phyloP scores from a whole-genome alignment of 2,888 invertebrate genomes.

The Buathra laborator region DNA sequence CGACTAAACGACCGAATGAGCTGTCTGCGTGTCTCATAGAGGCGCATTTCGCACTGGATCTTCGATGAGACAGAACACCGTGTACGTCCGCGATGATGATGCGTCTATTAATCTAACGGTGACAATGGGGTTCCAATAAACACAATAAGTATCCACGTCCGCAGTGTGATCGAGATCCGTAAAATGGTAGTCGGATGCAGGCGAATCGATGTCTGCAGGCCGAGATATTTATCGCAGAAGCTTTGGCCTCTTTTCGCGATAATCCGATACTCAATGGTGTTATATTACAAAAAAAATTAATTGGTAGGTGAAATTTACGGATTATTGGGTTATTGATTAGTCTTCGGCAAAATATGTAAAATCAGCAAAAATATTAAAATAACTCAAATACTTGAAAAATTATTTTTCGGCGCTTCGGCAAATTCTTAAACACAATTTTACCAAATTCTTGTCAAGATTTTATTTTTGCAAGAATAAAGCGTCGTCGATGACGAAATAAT shows the following conservation, averaged over 20 bases:
- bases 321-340: background rate
- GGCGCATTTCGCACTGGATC: constrained; percentile 40
- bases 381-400: background rate
- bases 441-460: too few relatives aligned
- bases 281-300: background rate
- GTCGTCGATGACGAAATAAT: too few relatives aligned
- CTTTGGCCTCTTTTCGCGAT: constrained; percentile 7
- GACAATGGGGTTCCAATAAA: constrained; percentile 56
- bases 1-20: constrained; percentile 6
- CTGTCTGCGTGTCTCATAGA: background rate
- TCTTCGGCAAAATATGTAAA: too few relatives aligned
- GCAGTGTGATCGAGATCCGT: constrained; percentile 12
- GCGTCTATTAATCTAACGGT: constrained; percentile 31
- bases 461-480: too few relatives aligned
- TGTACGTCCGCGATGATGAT: constrained; percentile 16
- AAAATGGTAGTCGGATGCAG: constrained; percentile 9
- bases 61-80: background rate
- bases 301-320: background rate
- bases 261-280: background rate
- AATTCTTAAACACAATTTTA: too few relatives aligned
- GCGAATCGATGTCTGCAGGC: constrained; percentile 22
- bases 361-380: background rate
- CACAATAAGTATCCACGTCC: constrained; percentile 48
- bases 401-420: too few relatives aligned
- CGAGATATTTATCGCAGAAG: constrained; percentile 26